Evolutionary conservation across 2,113 vertebrate genomes (phyloP).

Genomic region (Ondatra zibethicus): DNA sequence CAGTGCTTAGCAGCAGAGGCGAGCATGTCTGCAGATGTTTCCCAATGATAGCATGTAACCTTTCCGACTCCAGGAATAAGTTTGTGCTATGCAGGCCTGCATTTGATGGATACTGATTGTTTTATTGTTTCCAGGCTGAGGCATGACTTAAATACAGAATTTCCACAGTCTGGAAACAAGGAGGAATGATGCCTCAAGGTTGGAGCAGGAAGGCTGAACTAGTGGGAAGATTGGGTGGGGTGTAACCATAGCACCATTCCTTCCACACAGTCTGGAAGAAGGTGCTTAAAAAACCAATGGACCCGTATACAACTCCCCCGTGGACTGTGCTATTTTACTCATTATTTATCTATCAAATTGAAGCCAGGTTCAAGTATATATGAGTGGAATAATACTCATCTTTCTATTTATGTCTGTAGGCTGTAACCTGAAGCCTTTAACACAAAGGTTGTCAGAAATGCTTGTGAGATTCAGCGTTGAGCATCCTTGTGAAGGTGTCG

Average conservation of each 20-base stretch:
- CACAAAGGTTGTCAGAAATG: neutral
- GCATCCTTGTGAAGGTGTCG: neutral
- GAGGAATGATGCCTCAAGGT: neutral
- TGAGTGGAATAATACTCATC: neutral
- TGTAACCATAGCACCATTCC: neutral
- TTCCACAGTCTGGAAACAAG: constrained; percentile 26
- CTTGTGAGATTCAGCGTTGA: neutral
- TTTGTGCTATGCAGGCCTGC: neutral
- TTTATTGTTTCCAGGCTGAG: neutral
- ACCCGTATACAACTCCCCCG: neutral
- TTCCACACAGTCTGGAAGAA: neutral
- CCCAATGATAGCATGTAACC: neutral
- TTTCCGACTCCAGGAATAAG: constrained; percentile 12
- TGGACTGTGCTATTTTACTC: neutral
- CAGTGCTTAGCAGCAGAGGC: neutral
- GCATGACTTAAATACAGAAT: constrained; percentile 37
- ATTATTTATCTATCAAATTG: neutral
- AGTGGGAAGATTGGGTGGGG: too few species aligned
- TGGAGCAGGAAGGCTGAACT: neutral
- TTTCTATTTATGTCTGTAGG: neutral
- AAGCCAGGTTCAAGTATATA: neutral
- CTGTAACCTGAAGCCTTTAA: neutral
- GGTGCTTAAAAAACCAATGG: neutral
- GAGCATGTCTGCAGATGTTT: neutral
- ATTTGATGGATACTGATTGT: neutral